Base-by-base conservation (phyloP, 1,140 invertebrate genomes). In the Drosophila rufa region DNA sequence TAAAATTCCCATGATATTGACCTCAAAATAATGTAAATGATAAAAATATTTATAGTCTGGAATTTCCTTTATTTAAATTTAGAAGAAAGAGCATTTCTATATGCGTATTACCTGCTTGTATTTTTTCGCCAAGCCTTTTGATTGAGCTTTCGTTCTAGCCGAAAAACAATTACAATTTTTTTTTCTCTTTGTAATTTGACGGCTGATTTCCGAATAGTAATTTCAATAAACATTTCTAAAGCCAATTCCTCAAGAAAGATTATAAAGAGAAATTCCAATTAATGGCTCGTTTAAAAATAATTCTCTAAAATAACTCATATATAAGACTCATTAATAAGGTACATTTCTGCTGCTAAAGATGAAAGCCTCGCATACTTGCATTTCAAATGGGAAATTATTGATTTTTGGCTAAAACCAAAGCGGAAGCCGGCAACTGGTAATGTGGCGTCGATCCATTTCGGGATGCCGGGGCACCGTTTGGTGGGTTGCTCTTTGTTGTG, bases 331-430 rank as follows among this genome's bases (percentile, higher is more conserved):
- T 25, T 27, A 55, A 47, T 42, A 3, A 30, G 12, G 46, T 19
- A 43, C 43, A 65, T 59, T 48, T 50, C 46, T 4, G 2, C n/a
- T 38, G 36, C 12, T 14, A 3, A 33, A 86, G 71, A 73, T 87
- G 70, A 87, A 82, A 68, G 76, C 40, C 30, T 50, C 43, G 75
- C 62, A 61, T 66, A 58, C 66, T 77, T 80, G 83, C 80, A 89
- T 81, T 89, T 79, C 66, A 59, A 89, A 56, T 79, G 66, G 19
- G 33, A 69, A 71, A 84, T 89, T 81, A 89, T 46, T 43, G 71
- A 67, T 71, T 64, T 45, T 60, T 45, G 48, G 36, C 62, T 48
- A 56, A 58, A 48, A 15, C 15, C 27, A 53, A 77, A 67, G 50
- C 69, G 80, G 60, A 75, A 80, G 59, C 61, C 36, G 42, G n/a